These are phyloP conservation scores for Eilema sororculum DNA, from an alignment of 2,888 invertebrate genomes.

Conservation along the genomic window DNA sequence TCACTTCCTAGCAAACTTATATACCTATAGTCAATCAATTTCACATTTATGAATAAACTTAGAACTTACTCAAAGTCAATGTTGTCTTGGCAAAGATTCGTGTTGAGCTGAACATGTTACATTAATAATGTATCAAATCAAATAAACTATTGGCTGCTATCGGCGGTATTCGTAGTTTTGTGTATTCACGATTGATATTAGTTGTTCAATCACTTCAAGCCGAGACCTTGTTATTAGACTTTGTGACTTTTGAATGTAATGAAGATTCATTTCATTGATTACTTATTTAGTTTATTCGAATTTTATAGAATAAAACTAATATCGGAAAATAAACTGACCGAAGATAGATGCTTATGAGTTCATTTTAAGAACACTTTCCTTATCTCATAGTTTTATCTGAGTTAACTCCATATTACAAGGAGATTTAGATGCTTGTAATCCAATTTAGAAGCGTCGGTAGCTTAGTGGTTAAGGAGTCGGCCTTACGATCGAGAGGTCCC, in stretches of 20 bases:
- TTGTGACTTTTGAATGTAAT: not conserved
- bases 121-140: constrained; percentile 54
- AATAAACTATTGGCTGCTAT: constrained; percentile 46
- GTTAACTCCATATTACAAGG: too few species aligned
- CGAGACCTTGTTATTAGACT: constrained; percentile 12
- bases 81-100: constrained; percentile 33
- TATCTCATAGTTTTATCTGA: too few species aligned
- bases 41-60: constrained; percentile 51
- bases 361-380: not conserved
- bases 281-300: not conserved
- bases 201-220: constrained; percentile 37
- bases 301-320: not conserved
- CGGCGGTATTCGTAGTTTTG: constrained; percentile 33
- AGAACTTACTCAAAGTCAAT: constrained; percentile 40
- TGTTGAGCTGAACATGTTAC: constrained; percentile 26
- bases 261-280: not conserved
- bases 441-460: too few species aligned
- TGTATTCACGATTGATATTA: constrained; percentile 49
- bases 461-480: too few species aligned
- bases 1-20: constrained; percentile 44
- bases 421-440: too few species aligned
- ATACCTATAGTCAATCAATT: constrained; percentile 44
- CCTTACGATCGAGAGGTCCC: too few species aligned
- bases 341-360: not conserved
- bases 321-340: not conserved